phyloP scores from a whole-genome alignment of 2,113 vertebrate species.

The Murina feae region DNA sequence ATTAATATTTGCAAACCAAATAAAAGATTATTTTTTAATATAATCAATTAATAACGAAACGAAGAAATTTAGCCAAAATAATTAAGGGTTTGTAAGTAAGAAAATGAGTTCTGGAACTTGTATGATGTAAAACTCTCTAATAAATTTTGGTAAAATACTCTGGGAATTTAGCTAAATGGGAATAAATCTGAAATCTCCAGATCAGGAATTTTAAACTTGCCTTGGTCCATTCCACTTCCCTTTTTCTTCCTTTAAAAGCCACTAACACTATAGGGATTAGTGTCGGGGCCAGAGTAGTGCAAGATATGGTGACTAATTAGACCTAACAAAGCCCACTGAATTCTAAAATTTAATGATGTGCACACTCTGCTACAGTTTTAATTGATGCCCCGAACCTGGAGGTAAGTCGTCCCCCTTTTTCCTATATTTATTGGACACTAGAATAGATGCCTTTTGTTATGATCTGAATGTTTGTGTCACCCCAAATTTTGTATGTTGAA shows the following conservation, averaged over 20 bases:
- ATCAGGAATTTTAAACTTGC: too few relatives aligned
- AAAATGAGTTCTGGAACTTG: not conserved
- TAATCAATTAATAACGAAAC: not conserved
- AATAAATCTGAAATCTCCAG: too few relatives aligned
- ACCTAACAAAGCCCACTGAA: not conserved
- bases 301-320: not conserved
- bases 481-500: not conserved
- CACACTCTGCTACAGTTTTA: not conserved
- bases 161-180: too few relatives aligned
- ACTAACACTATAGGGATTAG: not conserved
- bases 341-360: not conserved
- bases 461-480: not conserved
- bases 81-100: not conserved
- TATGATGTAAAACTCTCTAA: too few relatives aligned
- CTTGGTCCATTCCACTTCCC: not conserved
- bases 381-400: not conserved
- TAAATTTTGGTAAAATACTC: too few relatives aligned
- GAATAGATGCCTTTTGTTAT: not conserved
- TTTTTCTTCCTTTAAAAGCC: conserved; percentile 1
- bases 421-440: not conserved
- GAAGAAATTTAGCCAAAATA: not conserved
- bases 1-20: not conserved
- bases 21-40: not conserved
- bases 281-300: not conserved
- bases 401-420: not conserved